phyloP scores from a whole-genome alignment of 2,797 vertebrate genomes.

The Pelodytes ibericus region DNA sequence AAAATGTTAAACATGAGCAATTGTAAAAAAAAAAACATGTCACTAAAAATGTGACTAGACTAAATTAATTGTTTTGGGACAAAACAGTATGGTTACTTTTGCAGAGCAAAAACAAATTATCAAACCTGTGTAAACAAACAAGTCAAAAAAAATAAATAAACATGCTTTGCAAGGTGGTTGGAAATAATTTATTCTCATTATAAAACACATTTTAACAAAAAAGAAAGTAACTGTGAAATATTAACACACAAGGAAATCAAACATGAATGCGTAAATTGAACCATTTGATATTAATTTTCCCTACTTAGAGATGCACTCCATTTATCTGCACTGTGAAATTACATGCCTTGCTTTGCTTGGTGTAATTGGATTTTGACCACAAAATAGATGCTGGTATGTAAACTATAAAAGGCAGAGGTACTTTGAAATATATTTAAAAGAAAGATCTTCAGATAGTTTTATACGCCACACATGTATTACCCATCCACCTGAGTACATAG shows the following conservation, averaged over 20 bases:
- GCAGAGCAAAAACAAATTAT: too few species aligned
- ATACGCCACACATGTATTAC: too few species aligned
- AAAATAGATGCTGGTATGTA: constrained; percentile 36
- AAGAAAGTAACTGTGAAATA: constrained; percentile 43
- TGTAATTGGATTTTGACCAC: constrained; percentile 37
- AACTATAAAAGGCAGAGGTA: background rate
- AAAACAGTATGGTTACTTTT: too few species aligned
- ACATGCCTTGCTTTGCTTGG: constrained; percentile 23
- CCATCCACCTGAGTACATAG: too few species aligned
- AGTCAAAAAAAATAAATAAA: too few species aligned
- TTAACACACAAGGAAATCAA: constrained; percentile 38
- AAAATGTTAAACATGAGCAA: too few species aligned
- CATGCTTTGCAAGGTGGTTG: background rate
- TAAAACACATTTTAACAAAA: constrained; percentile 11
- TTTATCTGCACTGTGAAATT: constrained; percentile 31
- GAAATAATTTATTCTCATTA: constrained; percentile 44
- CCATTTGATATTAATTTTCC: constrained; percentile 45
- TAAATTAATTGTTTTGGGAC: too few species aligned
- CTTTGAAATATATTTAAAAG: constrained; percentile 1
- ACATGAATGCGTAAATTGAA: constrained; percentile 45
- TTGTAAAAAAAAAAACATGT: too few species aligned
- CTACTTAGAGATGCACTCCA: constrained; percentile 15
- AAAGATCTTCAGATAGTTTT: too few species aligned
- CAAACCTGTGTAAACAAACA: too few species aligned
- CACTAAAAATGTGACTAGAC: too few species aligned